phyloP scores from a whole-genome alignment of 2,888 invertebrate species.

The Chydorus sphaericus region DNA sequence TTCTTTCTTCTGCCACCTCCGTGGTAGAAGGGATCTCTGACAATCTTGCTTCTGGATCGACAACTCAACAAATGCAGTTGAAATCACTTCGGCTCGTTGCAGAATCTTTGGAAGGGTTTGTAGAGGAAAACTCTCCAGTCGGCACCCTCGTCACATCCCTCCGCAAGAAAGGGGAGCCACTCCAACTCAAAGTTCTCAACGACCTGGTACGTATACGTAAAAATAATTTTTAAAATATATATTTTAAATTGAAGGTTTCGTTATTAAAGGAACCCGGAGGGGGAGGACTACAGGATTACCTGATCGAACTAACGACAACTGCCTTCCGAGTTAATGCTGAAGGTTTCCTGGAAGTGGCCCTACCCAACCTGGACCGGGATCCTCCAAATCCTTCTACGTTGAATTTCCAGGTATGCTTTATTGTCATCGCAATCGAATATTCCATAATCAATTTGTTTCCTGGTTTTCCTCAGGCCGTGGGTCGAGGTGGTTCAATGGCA shows the following conservation, averaged over 20 bases:
- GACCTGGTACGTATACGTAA: slow-evolving; percentile 49
- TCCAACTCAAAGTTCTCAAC: slow-evolving; percentile 61
- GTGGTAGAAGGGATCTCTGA: slow-evolving; percentile 80
- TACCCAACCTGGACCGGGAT: slow-evolving; percentile 71
- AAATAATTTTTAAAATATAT: not conserved
- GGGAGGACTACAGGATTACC: no score
- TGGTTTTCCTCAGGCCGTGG: not conserved
- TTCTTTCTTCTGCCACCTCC: no score
- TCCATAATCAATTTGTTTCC: not conserved
- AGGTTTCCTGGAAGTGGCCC: slow-evolving; percentile 59
- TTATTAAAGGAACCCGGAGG: no score
- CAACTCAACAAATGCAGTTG: no score
- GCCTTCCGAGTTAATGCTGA: slow-evolving; percentile 62
- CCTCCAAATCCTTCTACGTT: slow-evolving; percentile 69
- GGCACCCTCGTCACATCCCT: slow-evolving; percentile 63
- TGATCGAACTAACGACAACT: slow-evolving; percentile 67
- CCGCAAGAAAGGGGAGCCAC: slow-evolving; percentile 41
- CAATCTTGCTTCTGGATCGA: slow-evolving; percentile 65
- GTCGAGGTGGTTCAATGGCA: not conserved
- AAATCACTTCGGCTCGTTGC: slow-evolving; percentile 61
- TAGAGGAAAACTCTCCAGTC: slow-evolving; percentile 69
- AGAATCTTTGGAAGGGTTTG: slow-evolving; percentile 55
- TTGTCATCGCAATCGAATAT: not conserved
- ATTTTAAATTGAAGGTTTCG: no score
- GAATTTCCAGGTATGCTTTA: slow-evolving; percentile 53